phyloP scores from a whole-genome alignment of 2,888 invertebrate genomes.

The Serrognathus titanus region DNA sequence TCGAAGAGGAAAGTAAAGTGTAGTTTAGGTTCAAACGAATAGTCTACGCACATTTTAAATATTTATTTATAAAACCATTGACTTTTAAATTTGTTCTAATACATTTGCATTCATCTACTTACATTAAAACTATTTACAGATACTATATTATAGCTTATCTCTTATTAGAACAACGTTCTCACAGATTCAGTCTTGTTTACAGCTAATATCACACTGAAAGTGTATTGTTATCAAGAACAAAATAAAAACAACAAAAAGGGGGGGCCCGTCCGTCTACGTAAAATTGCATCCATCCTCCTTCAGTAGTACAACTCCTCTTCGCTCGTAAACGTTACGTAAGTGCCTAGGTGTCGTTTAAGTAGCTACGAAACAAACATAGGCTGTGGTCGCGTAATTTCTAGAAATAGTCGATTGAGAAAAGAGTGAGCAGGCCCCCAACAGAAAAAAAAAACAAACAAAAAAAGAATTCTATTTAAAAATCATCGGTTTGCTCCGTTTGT shows the following conservation, averaged over 20 bases:
- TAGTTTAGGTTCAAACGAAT: too few species aligned
- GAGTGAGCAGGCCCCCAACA: neutral
- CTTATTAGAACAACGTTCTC: constrained; percentile 28
- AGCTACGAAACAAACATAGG: neutral
- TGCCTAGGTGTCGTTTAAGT: too few species aligned
- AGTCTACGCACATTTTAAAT: too few species aligned
- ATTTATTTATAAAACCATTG: constrained; percentile 24
- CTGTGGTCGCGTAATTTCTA: too few species aligned
- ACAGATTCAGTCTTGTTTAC: constrained; percentile 36
- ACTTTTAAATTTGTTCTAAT: constrained; percentile 18
- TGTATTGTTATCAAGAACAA: constrained; percentile 15
- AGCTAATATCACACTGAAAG: constrained; percentile 35
- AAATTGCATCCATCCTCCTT: too few species aligned
- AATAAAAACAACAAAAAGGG: constrained; percentile 2
- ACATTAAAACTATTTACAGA: constrained; percentile 22
- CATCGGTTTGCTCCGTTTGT: constrained; percentile 16
- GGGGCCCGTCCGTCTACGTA: too few species aligned
- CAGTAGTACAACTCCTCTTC: too few species aligned
- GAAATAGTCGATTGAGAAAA: too few species aligned
- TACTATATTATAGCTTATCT: constrained; percentile 12
- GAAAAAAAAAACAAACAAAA: constrained; percentile 9
- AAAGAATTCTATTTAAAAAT: constrained; percentile 9
- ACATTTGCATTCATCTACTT: constrained; percentile 19
- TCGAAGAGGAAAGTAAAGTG: too few species aligned
- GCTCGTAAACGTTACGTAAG: too few species aligned